These are phyloP conservation scores for Plectrocnemia conspersa DNA, from an alignment of 1,140 invertebrate species.

Conservation along the genomic window DNA sequence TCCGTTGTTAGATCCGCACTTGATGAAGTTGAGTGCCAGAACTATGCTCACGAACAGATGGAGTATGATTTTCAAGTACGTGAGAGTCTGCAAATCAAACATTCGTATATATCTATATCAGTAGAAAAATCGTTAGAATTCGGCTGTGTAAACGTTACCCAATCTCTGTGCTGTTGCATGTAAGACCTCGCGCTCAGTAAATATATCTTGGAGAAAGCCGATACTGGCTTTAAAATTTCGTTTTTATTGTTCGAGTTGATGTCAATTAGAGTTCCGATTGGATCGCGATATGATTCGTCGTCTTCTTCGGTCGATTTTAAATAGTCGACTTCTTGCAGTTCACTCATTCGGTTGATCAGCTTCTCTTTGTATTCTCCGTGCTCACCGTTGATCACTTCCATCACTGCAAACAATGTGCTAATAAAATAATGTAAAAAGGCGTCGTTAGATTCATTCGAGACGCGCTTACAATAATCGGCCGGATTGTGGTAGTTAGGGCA, in stretches of 20 bases:
- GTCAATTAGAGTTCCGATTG: too few relatives aligned
- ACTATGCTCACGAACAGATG: slow-evolving; percentile 63
- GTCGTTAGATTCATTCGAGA: too few relatives aligned
- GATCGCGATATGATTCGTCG: slow-evolving; percentile 14
- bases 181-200: slow-evolving; percentile 58
- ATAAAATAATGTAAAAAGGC: too few relatives aligned
- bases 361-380: slow-evolving; percentile 74
- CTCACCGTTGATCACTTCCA: slow-evolving; percentile 80
- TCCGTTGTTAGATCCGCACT: slow-evolving; percentile 62
- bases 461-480: slow-evolving; percentile 83
- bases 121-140: neutral
- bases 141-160: slow-evolving; percentile 47
- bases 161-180: slow-evolving; percentile 64
- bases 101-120: neutral
- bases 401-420: too few relatives aligned
- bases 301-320: slow-evolving; percentile 15
- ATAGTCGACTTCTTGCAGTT: slow-evolving; percentile 40
- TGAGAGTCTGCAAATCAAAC: slow-evolving; percentile 56
- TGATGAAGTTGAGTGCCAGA: slow-evolving; percentile 60
- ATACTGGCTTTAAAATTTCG: too few relatives aligned
- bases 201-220: slow-evolving; percentile 52
- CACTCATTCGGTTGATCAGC: slow-evolving; percentile 55
- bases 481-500: slow-evolving; percentile 92
- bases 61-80: slow-evolving; percentile 60
- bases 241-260: too few relatives aligned